phyloP scores from a whole-genome alignment of 2,888 invertebrate genomes.

The Tromatobia lineatoria region DNA sequence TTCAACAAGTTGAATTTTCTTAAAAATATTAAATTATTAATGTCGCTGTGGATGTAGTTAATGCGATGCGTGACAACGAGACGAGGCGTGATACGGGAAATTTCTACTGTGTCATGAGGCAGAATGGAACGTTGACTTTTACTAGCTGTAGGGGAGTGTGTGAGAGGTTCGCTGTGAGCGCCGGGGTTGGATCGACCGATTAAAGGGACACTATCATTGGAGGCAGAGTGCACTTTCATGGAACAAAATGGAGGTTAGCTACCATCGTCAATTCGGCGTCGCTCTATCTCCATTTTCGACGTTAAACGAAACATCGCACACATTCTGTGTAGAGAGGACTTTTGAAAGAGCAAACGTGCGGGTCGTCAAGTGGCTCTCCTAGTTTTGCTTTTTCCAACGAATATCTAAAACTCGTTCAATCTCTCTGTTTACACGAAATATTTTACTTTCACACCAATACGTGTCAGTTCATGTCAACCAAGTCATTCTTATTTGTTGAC shows the following conservation, averaged over 20 bases:
- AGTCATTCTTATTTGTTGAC: not conserved
- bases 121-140: conserved; percentile 52
- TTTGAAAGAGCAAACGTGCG: conserved; percentile 28
- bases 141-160: conserved; percentile 4
- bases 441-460: not conserved
- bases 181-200: conserved; percentile 48
- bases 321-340: conserved; percentile 9
- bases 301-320: conserved; percentile 45
- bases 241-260: conserved; percentile 34
- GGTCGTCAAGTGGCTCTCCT: conserved; percentile 7
- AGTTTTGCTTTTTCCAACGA: conserved; percentile 25
- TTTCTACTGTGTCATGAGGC: conserved; percentile 51
- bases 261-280: conserved; percentile 16
- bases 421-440: conserved; percentile 18
- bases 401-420: conserved; percentile 24
- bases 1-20: no score
- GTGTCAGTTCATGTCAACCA: not conserved
- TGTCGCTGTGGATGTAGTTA: conserved; percentile 3
- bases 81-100: conserved; percentile 53
- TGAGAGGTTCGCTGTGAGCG: conserved; percentile 13
- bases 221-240: conserved; percentile 16
- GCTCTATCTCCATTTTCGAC: conserved; percentile 36
- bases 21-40: not conserved
- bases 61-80: conserved; percentile 25
- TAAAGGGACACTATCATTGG: conserved; percentile 68